Evolutionary conservation across 2,888 invertebrate genomes (phyloP), one percentile per base, ranked within the genome.

Genomic region (Kryphioiulus occultus): DNA sequence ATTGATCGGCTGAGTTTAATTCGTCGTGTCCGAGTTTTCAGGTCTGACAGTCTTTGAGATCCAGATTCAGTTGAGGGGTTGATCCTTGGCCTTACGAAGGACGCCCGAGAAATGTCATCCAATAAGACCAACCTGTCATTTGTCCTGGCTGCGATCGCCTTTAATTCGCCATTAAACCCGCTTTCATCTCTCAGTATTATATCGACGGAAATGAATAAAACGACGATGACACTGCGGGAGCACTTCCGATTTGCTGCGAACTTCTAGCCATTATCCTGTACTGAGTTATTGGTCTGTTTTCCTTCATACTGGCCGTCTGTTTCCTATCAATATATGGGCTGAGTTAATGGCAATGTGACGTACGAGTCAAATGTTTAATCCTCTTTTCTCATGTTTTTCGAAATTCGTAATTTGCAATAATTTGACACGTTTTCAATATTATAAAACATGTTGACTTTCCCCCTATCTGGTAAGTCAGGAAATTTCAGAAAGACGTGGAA

Each of bases 71-170:
- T 53, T 53, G 53, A 53, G 53, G 53, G 53, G 53, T 53, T 53
- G 53, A 53, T 53, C 53, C 53, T 53, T 53, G 53, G 53, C 53
- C 53, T 53, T 53, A 19, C 0, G n/a, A 53, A 53, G 53, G 53
- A 53, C 12, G 53, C 19, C 3, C n/a, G 19, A 53, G 53, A 53
- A 53, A 53, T 53, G 53, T n/a, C 53, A 53, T 19, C n/a, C 53
- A 53, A 53, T 53, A 53, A 53, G 53, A 53, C 53, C 53, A n/a
- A 53, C 53, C 53, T 53, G 53, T 53, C 53, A 53, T 53, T 53
- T 53, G 53, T 53, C 53, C 53, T n/a, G n/a, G 19, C n/a, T n/a
- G 53, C 53, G 53, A 53, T 53, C 53, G 19, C 53, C 53, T 53
- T 53, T 53, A 53, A 53, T 53, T 53, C 53, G 53, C 53, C 53